Percentiles rank a stretch among this genome's conserved stretches.
Evolutionary conservation across 2,797 vertebrate genomes (phyloP).

Genomic region (Delichon dasypus): DNA sequence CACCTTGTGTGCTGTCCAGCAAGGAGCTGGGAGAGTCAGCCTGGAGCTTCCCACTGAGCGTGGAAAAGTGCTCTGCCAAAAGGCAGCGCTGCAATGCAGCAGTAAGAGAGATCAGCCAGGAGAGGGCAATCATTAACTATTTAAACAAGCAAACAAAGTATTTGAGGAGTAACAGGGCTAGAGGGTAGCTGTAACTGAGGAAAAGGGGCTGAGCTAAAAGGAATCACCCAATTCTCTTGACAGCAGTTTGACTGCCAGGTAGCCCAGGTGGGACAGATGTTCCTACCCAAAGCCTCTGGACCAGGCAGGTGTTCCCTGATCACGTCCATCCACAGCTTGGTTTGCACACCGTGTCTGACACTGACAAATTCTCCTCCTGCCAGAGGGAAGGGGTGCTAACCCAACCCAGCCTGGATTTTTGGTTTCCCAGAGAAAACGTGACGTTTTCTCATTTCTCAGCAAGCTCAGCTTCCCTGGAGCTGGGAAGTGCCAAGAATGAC

Average conservation of each 20-base stretch:
- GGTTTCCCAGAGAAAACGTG: neutral
- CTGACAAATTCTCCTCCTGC: neutral
- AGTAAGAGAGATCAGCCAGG: neutral
- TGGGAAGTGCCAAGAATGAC: neutral
- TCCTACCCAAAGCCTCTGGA: neutral
- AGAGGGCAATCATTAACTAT: slow-evolving; percentile 35
- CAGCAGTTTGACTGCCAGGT: neutral
- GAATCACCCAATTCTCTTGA: neutral
- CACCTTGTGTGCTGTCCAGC: neutral
- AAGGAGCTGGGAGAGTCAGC: rapidly evolving
- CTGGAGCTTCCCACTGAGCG: neutral
- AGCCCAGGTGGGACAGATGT: neutral
- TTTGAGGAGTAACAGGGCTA: neutral
- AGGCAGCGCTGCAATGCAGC: neutral
- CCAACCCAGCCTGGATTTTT: neutral
- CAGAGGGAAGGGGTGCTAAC: neutral
- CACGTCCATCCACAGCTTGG: neutral
- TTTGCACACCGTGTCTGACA: rapidly evolving
- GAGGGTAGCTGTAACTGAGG: neutral
- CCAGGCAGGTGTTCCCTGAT: rapidly evolving
- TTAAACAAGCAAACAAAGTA: rapidly evolving
- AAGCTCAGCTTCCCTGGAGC: neutral
- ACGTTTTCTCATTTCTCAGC: neutral
- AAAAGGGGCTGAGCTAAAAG: neutral
- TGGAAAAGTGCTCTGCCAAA: neutral